Base-by-base conservation (phyloP, 2,797 vertebrate species). In the Peromyscus melanophrys region DNA sequence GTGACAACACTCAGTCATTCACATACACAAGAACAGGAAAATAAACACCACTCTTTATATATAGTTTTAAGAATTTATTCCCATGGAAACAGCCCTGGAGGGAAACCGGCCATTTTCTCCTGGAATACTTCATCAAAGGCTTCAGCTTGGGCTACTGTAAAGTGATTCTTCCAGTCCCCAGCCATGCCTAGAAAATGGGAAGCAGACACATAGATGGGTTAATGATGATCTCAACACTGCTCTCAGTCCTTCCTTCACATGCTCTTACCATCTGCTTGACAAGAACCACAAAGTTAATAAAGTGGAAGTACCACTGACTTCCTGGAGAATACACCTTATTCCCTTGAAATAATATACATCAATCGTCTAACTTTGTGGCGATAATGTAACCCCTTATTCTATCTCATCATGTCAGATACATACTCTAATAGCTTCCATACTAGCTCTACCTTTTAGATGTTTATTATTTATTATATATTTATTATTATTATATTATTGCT, bases 71-170 rank as follows among this genome's bases (percentile, higher is more conserved):
- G 10, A 34, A 34, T 1, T 61, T 67, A 89, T 76, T 96, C 73
- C 90, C 96, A 97, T 0, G 87, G 92, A 37, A 97, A 94, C 23
- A 87, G 75, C 9, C 86, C 69, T 25, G 0, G 57, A 37, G 94
- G 94, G 10, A 95, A 85, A 49, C 34, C 46, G 4, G 59, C 75
- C 92, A 93, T 96, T 40, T 92, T 87, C 43, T 97, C 92, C 49
- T 63, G n/a, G 77, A 90, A 97, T 17, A 92, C 0, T 86, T 69
- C 69, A 25, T 69, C 11, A 1, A 69, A 86, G 27, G 17, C 19
- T 85, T 85, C 83, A 67, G 40, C 17, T 67, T 85, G 61, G 31
- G 61, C 29, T 31, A 85, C 5, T 21, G 83, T 85, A 19, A 85
- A 85, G 29, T 85, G 83, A 49, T 67, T 85, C 19, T 86, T 86